These are phyloP conservation scores for Girardinichthys multiradiatus DNA, from an alignment of 2,113 vertebrate species.

Conservation along the genomic window DNA sequence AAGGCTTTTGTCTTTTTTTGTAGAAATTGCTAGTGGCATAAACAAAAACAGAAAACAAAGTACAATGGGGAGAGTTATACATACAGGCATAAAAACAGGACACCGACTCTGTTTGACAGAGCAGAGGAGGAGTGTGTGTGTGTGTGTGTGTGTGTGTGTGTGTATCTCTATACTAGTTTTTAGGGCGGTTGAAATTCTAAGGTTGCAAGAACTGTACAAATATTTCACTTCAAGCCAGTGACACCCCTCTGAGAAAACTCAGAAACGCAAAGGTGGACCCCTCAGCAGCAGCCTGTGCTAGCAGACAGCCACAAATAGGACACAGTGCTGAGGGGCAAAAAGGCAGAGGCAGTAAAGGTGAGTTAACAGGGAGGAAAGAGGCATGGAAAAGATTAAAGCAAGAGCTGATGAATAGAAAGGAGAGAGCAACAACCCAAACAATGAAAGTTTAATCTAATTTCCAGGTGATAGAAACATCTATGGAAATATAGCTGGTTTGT, in stretches of 20 bases:
- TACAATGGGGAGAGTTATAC: conserved; percentile 41
- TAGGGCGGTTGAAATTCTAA: conserved; percentile 56
- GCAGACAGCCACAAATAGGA: conserved; percentile 46
- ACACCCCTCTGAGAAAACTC: conserved; percentile 45
- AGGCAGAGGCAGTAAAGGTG: conserved; percentile 14
- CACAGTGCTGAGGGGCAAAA: conserved; percentile 18
- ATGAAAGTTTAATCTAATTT: background rate
- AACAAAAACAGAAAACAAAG: conserved; percentile 62
- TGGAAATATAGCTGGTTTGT: background rate
- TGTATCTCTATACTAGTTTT: conserved; percentile 35
- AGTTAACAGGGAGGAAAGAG: conserved; percentile 10
- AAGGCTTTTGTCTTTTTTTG: conserved; percentile 2
- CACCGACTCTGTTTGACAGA: conserved; percentile 59
- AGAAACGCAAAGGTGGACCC: background rate
- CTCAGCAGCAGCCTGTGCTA: conserved; percentile 36
- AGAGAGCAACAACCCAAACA: background rate
- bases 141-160: conserved; percentile 12
- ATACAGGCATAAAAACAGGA: conserved; percentile 52
- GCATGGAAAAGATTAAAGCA: background rate
- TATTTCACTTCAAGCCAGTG: conserved; percentile 57
- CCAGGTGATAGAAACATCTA: background rate
- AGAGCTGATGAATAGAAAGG: background rate
- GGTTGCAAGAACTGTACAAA: conserved; percentile 56
- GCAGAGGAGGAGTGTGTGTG: conserved; percentile 22
- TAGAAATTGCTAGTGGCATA: conserved; percentile 67